Conservation (phyloP, 2,888 invertebrate species). For the Neuroscelio doddi region DNA sequence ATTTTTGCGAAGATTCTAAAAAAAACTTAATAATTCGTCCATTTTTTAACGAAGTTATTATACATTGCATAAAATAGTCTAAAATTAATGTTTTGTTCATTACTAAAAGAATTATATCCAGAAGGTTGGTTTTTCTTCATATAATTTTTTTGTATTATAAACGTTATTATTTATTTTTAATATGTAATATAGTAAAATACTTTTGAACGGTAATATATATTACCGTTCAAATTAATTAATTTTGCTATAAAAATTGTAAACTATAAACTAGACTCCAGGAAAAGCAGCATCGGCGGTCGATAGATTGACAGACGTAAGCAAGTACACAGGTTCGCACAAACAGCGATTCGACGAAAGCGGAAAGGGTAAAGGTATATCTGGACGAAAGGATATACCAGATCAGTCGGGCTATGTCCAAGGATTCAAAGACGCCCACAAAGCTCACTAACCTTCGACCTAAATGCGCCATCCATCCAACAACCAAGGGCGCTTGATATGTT, state of each 20-base stretch:
- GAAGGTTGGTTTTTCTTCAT: no score
- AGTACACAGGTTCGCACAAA: slow-evolving; percentile 91
- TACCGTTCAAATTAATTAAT: no score
- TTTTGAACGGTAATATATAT: no score
- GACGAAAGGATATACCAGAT: slow-evolving; percentile 84
- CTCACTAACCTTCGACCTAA: slow-evolving; percentile 41
- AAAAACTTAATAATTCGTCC: no score
- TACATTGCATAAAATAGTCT: no score
- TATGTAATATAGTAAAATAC: no score
- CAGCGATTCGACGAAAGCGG: slow-evolving; percentile 89
- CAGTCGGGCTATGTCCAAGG: slow-evolving; percentile 87
- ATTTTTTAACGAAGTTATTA: no score
- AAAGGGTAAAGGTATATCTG: slow-evolving; percentile 89
- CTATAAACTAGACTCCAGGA: slow-evolving; percentile 67
- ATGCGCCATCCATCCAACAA: slow-evolving; percentile 22
- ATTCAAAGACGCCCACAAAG: slow-evolving; percentile 83
- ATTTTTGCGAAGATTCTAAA: no score
- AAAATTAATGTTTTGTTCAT: no score
- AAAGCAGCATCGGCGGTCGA: slow-evolving; percentile 76
- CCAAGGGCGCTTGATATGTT: slow-evolving; percentile 4
- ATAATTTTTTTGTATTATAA: no score
- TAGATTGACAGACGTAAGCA: slow-evolving; percentile 87
- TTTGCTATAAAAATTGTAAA: slow-evolving; percentile 29
- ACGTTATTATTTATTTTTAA: no score
- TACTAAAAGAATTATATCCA: no score